Conservation (phyloP, 2,888 invertebrate species). For the Pinctada fucata region DNA sequence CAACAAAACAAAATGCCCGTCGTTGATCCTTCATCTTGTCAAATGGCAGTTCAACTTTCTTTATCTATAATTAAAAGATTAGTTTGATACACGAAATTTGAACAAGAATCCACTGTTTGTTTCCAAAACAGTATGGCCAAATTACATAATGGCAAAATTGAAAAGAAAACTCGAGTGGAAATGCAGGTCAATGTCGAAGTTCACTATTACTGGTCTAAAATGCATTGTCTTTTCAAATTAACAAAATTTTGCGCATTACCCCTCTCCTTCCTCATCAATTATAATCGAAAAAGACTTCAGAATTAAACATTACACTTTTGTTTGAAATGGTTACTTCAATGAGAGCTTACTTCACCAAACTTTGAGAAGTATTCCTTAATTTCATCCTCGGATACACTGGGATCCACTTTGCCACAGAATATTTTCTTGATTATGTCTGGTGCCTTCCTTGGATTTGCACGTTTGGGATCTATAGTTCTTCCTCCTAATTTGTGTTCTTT, state of each 20-base stretch:
- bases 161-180: too few relatives aligned
- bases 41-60: constrained; percentile 97
- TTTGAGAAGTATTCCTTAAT: constrained; percentile 94
- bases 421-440: constrained; percentile 83
- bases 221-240: too few relatives aligned
- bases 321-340: not conserved
- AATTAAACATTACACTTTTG: too few relatives aligned
- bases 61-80: constrained; percentile 82
- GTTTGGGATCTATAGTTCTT: constrained; percentile 96
- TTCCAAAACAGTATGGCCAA: too few relatives aligned
- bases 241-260: too few relatives aligned
- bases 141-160: too few relatives aligned
- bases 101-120: not conserved
- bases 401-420: constrained; percentile 95
- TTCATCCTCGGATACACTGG: constrained; percentile 94
- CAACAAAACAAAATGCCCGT: constrained; percentile 98
- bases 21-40: constrained; percentile 98
- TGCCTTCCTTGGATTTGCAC: constrained; percentile 86
- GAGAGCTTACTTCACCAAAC: constrained; percentile 90
- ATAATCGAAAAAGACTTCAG: too few relatives aligned
- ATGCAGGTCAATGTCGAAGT: too few relatives aligned
- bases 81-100: not conserved
- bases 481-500: constrained; percentile 90
- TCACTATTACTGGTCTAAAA: too few relatives aligned
- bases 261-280: too few relatives aligned